Percentiles rank a stretch among this genome's conserved stretches.
Conservation (phyloP, 2,888 invertebrate species). For the Andrena praecox region DNA sequence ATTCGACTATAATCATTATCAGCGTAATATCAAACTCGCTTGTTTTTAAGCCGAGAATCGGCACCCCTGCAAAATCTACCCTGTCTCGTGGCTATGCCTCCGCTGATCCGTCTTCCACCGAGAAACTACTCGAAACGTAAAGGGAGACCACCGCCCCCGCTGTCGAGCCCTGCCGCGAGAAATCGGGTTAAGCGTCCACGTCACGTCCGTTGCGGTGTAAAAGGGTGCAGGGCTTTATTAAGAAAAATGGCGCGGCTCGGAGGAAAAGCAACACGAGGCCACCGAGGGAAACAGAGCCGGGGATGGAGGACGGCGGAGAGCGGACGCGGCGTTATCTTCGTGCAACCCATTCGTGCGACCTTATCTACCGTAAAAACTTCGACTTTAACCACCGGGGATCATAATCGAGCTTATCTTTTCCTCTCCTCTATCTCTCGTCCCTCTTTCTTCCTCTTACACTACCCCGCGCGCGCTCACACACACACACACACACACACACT, state of each 20-base stretch:
- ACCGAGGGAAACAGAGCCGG: conserved; percentile 40
- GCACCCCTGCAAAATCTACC: conserved; percentile 6
- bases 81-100: background rate
- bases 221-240: conserved; percentile 62
- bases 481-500: conserved; percentile 17
- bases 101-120: background rate
- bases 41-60: too few species aligned
- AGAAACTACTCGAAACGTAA: background rate
- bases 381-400: conserved; percentile 83
- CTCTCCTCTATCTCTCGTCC: conserved; percentile 22
- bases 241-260: conserved; percentile 60
- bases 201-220: conserved; percentile 21
- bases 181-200: conserved; percentile 42
- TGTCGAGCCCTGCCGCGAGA: conserved; percentile 17
- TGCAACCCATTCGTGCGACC: conserved; percentile 73
- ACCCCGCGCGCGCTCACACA: background rate
- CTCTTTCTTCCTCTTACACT: conserved; percentile 26
- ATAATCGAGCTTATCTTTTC: conserved; percentile 81
- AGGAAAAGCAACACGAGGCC: conserved; percentile 38
- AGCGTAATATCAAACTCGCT: too few species aligned
- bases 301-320: conserved; percentile 37
- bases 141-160: background rate
- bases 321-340: conserved; percentile 70
- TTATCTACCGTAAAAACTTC: conserved; percentile 83
- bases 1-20: too few species aligned